A percentile compares a stretch with the other conserved stretches of the same genome.
Conservation (phyloP, 2,113 vertebrate species). For the Sardina pilchardus region DNA sequence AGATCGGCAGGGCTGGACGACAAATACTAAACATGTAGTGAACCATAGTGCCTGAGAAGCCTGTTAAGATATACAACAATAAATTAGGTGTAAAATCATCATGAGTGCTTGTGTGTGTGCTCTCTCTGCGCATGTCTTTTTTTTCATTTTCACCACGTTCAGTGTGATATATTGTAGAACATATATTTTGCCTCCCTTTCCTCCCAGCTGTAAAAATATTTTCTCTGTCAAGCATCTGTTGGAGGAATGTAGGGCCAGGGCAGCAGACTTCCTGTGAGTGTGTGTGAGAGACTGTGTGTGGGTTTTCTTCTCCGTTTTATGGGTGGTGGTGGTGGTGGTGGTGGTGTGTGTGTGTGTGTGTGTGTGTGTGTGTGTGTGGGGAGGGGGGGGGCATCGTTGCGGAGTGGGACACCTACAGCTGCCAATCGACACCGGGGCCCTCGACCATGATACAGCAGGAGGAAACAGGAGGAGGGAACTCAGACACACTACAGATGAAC, state of each 20-base stretch:
- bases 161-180: slow-evolving; percentile 54
- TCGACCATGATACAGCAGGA: not conserved
- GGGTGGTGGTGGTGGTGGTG: not conserved
- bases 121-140: slow-evolving; percentile 11
- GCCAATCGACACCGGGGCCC: not conserved
- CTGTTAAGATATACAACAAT: slow-evolving; percentile 14
- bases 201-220: slow-evolving; percentile 84
- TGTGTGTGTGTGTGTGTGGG: slow-evolving; percentile 19
- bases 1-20: too few relatives aligned
- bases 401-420: slow-evolving; percentile 11
- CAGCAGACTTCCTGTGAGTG: slow-evolving; percentile 61
- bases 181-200: slow-evolving; percentile 61
- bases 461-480: not conserved
- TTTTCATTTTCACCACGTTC: slow-evolving; percentile 35
- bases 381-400: not conserved
- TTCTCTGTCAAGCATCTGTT: slow-evolving; percentile 71
- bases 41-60: too few relatives aligned
- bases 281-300: slow-evolving; percentile 24
- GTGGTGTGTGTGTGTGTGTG: slow-evolving; percentile 45
- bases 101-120: not conserved
- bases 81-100: slow-evolving; percentile 21
- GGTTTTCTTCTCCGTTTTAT: not conserved
- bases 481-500: not conserved
- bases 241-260: slow-evolving; percentile 64
- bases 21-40: too few relatives aligned